Base-by-base conservation (phyloP, 1,140 invertebrate species). In the Aphaenogaster ashmeadi region DNA sequence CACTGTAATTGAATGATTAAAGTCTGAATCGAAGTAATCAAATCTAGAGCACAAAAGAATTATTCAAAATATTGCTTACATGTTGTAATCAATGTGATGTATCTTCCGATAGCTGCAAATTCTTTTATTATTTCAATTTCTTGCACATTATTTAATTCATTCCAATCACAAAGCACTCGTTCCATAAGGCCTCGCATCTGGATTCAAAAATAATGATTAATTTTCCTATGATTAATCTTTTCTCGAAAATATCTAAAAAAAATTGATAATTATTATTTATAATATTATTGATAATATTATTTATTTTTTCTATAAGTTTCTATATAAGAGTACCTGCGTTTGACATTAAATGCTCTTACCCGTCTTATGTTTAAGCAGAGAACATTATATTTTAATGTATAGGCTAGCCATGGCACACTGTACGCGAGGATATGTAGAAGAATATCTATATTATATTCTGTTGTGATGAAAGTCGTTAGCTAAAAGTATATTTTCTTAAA, bases 51-150 rank as follows among this genome's bases (percentile, higher is more conserved):
- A 13, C 2, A 0, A 18, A 71, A 54, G 4, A 52, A 33, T 27
- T 54, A 27, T 18, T 52, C 2, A 21, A 41, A 2, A 62, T 78
- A 9, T 41, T 41, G 36, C 78, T 81, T 81, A 81, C 78, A 71
- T 41, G 64, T 41, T 15, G 21, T 0, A 54, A 41, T 11, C 5
- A 81, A 18, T 27, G 58, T 86, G 2, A 86, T 18, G 6, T 78
- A 33, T 78, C 58, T 66, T 47, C 83, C 72, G 11, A 64, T 13
- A 38, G 41, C 15, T 27, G 72, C 27, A 21, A 78, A 86, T 33
- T 78, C 36, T 77, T 64, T 62, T 66, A 86, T 77, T 86, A 86
- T 86, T 52, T 78, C 13, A 41, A 78, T 13, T 41, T 86, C 83
- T 33, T 78, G 56, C 13, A 9, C 5, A n/a, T 41, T 78, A 0